Evolutionary conservation across 2,113 vertebrate genomes (phyloP).

Genomic region (human): GRCh38 chr18:12822501-12823000

Average conservation of each 20-base stretch:
- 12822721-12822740: background rate
- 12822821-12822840: background rate
- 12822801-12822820: background rate
- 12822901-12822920: background rate
- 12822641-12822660: background rate
- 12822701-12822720: background rate
- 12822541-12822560: background rate
- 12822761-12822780: background rate
- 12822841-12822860: background rate
- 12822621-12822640: background rate
- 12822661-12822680: background rate
- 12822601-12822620: background rate
- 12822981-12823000: background rate
- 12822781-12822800: background rate
- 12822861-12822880: background rate
- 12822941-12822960: background rate
- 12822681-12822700: background rate
- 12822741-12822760: background rate
- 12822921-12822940: background rate
- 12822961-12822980: background rate
- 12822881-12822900: background rate
- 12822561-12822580: background rate
- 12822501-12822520: background rate
- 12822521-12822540: background rate
- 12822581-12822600: background rate